Evolutionary conservation across 2,888 invertebrate species (phyloP).

Genomic region (Parthenolecanium corni): DNA sequence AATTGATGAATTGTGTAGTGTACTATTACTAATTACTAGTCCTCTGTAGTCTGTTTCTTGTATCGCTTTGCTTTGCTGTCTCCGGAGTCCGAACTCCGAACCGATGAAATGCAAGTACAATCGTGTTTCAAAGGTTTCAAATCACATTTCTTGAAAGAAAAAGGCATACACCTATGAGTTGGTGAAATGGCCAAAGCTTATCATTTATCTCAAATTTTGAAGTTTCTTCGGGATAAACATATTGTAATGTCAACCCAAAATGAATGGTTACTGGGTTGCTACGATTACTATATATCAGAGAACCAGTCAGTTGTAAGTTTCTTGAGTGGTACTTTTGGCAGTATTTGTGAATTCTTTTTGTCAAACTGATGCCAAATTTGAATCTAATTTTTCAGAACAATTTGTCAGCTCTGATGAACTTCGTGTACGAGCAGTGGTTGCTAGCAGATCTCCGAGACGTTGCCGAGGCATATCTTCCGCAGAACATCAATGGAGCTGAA

Average conservation of each 20-base stretch:
- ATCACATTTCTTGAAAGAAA: no score
- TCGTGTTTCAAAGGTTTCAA: no score
- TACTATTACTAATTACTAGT: no score
- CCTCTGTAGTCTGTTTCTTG: no score
- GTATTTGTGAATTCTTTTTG: background rate
- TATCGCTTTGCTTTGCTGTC: no score
- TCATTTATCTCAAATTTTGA: background rate
- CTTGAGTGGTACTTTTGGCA: background rate
- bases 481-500: conserved; percentile 28
- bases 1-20: no score
- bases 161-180: no score
- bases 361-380: background rate
- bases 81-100: no score
- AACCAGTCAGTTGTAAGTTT: conserved; percentile 25
- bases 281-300: conserved; percentile 27
- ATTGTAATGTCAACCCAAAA: conserved; percentile 28
- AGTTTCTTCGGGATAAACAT: conserved; percentile 11
- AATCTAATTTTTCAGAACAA: conserved; percentile 17
- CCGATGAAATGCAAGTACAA: no score
- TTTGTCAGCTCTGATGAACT: conserved; percentile 16
- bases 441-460: conserved; percentile 34
- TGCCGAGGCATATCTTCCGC: conserved; percentile 32
- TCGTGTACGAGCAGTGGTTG: conserved; percentile 34
- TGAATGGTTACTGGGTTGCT: conserved; percentile 31
- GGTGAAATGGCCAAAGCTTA: background rate